Evolutionary conservation across 1,140 invertebrate genomes (phyloP).

Genomic region (Drosophila novamexicana): DNA sequence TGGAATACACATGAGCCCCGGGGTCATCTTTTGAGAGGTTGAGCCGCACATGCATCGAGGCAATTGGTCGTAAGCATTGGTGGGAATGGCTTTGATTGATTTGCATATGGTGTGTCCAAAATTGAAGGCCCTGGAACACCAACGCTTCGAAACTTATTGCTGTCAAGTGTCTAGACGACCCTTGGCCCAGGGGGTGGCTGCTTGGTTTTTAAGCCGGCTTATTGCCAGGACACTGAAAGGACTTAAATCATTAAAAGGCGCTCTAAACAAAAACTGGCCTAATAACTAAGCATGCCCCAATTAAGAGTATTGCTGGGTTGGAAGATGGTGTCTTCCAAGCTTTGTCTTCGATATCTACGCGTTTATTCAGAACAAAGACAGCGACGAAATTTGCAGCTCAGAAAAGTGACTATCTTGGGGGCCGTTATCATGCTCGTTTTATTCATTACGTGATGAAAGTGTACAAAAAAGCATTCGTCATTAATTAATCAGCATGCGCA

Average conservation of each 20-base stretch:
- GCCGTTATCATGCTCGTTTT: background rate
- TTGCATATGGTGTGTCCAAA: slow-evolving; percentile 48
- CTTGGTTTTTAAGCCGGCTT: background rate
- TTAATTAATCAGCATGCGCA: background rate
- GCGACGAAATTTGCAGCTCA: background rate
- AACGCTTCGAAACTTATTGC: slow-evolving; percentile 1
- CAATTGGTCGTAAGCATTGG: background rate
- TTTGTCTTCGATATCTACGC: too few species aligned
- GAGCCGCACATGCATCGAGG: background rate
- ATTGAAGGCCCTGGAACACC: background rate
- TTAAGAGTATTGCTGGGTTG: background rate
- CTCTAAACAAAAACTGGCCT: background rate
- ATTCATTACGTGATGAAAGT: background rate
- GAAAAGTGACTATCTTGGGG: background rate
- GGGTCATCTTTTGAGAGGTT: slow-evolving; percentile 10
- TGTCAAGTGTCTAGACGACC: slow-evolving; percentile 54
- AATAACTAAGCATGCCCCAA: background rate
- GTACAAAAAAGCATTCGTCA: background rate
- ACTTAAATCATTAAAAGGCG: slow-evolving; percentile 4
- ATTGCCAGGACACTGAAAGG: slow-evolving; percentile 1
- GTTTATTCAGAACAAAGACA: too few species aligned
- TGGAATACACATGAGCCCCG: slow-evolving; percentile 9
- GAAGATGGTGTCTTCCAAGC: background rate
- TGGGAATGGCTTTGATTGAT: slow-evolving; percentile 55
- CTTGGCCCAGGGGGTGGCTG: background rate